A percentile compares a stretch with the other conserved stretches of the same genome.
phyloP scores from a whole-genome alignment of 2,113 vertebrate species.

The Dipodomys stephensi region DNA sequence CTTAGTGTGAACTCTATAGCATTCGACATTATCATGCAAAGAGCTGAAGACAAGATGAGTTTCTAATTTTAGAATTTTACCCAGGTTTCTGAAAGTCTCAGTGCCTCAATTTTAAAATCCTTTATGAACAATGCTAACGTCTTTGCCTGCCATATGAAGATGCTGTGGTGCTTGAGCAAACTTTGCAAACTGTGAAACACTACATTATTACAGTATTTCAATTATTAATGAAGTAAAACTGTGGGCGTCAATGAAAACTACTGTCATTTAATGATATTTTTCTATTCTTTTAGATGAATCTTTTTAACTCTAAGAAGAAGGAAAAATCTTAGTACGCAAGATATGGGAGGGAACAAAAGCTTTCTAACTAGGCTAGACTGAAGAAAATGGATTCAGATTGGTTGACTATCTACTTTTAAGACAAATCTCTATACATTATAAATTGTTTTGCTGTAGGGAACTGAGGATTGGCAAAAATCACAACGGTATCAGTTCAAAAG shows the following conservation, averaged over 20 bases:
- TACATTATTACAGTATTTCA: conserved; percentile 28
- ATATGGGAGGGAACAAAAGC: background rate
- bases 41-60: background rate
- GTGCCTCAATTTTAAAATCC: conserved; percentile 49
- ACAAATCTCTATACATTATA: background rate
- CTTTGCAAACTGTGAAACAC: background rate
- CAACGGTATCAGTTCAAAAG: background rate
- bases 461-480: background rate
- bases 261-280: background rate
- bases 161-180: background rate
- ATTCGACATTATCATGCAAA: conserved; percentile 21
- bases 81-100: conserved; percentile 58
- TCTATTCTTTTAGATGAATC: conserved; percentile 20
- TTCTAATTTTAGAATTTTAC: conserved; percentile 64
- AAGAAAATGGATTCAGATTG: conserved; percentile 23
- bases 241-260: conserved; percentile 9
- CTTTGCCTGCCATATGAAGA: background rate
- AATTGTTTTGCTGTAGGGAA: background rate
- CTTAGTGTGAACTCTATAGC: conserved; percentile 24
- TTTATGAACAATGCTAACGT: conserved; percentile 1
- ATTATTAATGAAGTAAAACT: conserved; percentile 51
- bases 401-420: background rate
- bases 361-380: background rate
- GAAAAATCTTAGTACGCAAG: background rate
- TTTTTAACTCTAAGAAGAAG: background rate